Conservation (phyloP, 2,113 vertebrate species). For the Stigmatopora nigra region DNA sequence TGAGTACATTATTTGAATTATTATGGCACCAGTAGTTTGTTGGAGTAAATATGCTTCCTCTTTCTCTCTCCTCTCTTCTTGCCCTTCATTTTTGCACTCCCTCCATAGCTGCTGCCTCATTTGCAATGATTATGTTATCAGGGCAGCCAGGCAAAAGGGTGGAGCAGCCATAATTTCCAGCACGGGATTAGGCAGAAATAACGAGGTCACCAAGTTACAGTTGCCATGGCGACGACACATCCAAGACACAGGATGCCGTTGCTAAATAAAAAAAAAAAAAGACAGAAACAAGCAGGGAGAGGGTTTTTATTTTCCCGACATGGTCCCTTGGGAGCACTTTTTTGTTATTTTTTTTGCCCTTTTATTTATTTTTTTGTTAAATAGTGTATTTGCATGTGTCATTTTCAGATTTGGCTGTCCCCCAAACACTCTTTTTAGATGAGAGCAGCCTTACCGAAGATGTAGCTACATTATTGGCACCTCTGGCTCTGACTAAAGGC, state of each 20-base stretch:
- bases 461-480: no score
- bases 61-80: slow-evolving; percentile 14
- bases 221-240: slow-evolving; percentile 98
- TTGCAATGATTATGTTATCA: slow-evolving; percentile 99
- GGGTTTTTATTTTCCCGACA: slow-evolving; percentile 18
- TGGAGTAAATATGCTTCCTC: slow-evolving; percentile 12
- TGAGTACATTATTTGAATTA: no score
- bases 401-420: slow-evolving; percentile 34
- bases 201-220: slow-evolving; percentile 99
- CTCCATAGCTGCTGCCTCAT: slow-evolving; percentile 79
- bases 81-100: slow-evolving; percentile 20
- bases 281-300: slow-evolving; percentile 36
- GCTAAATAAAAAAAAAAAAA: slow-evolving; percentile 61
- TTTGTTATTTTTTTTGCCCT: slow-evolving; percentile 33
- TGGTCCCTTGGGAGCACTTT: slow-evolving; percentile 5
- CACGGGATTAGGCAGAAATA: slow-evolving; percentile 99
- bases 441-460: no score
- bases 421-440: no score
- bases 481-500: no score
- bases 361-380: slow-evolving; percentile 53
- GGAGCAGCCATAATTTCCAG: slow-evolving; percentile 99
- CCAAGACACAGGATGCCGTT: slow-evolving; percentile 97
- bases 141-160: slow-evolving; percentile 99
- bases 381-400: slow-evolving; percentile 46
- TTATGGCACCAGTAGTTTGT: not conserved